Evolutionary conservation across 2,113 vertebrate species (phyloP), one percentile per base, ranked within the genome.

Genomic region (Pygoscelis adeliae): DNA sequence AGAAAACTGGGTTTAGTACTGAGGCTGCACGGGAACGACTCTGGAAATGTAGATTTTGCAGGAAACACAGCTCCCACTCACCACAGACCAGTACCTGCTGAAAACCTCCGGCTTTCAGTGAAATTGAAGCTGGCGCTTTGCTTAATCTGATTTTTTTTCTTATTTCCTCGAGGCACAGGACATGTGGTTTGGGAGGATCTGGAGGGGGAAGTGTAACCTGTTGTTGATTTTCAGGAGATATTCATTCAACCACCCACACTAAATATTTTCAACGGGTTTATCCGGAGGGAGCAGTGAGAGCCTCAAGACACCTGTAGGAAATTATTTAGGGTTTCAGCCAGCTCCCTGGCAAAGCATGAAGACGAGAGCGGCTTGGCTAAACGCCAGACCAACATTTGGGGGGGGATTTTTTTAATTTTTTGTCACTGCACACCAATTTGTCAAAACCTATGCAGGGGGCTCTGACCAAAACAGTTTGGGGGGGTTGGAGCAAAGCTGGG

Each of bases 171-270:
- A 76, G 79, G 20, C 9, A 2, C 30, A 22, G 47, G 42, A 16
- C 16, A 2, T 50, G 59, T 1, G 3, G n/a, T 59, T 49, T 0
- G 0, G 44, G 16, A 49, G 21, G 15, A 16, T 3, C 38, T 44
- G 44, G 22, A 59, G 46, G n/a, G 66, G 88, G 4, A 30, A 3
- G 20, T 10, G 22, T 42, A 58, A 38, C 27, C 36, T 40, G 40
- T 22, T 70, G 29, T 21, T 87, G 70, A 66, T 88, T 94, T 94
- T n/a, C 77, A 72, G 47, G 52, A 82, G 73, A 22, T 58, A 22
- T 18, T 70, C 46, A 9, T 67, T 71, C 73, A 55, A 14, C 47
- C 74, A 19, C 79, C 58, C 23, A 25, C 49, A 1, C 50, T 18
- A 66, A 67, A 36, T 20, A 55, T 94, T 90, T 91, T 79, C 82